phyloP scores from a whole-genome alignment of 2,113 vertebrate species.

The Bos indicus region DNA sequence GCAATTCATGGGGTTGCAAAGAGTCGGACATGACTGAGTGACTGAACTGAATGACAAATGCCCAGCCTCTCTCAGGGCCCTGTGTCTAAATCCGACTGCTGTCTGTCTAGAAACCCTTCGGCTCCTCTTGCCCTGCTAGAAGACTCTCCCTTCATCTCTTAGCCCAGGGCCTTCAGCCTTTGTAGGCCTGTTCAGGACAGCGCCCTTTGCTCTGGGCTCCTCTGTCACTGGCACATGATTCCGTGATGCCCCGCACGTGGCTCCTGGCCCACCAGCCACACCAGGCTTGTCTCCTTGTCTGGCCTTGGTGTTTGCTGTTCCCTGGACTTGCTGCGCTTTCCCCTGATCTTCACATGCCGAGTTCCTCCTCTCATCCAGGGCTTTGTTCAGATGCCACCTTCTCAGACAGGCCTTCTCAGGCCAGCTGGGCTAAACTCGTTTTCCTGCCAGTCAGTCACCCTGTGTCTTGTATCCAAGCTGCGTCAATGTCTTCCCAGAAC shows the following conservation, averaged over 20 bases:
- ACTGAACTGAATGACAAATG: neutral
- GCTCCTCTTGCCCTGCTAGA: neutral
- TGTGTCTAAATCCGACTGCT: neutral
- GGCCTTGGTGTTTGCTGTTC: neutral
- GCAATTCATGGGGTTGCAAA: accelerated
- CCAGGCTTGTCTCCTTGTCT: neutral
- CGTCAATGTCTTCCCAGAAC: neutral
- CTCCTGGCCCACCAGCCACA: neutral
- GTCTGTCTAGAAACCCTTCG: neutral
- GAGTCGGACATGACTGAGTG: accelerated
- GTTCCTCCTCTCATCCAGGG: neutral
- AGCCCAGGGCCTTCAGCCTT: neutral
- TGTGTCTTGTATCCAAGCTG: neutral
- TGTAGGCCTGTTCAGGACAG: neutral
- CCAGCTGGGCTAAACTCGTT: neutral
- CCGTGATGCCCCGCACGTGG: accelerated
- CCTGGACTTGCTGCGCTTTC: accelerated
- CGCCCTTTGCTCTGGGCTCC: neutral
- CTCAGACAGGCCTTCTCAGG: neutral
- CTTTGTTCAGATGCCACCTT: neutral
- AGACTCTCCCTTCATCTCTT: neutral
- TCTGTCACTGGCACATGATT: accelerated
- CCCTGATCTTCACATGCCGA: neutral
- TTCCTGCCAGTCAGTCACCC: neutral
- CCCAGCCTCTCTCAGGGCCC: neutral